phyloP scores from a whole-genome alignment of 2,888 invertebrate species.

The Carpatolechia fugitivella region DNA sequence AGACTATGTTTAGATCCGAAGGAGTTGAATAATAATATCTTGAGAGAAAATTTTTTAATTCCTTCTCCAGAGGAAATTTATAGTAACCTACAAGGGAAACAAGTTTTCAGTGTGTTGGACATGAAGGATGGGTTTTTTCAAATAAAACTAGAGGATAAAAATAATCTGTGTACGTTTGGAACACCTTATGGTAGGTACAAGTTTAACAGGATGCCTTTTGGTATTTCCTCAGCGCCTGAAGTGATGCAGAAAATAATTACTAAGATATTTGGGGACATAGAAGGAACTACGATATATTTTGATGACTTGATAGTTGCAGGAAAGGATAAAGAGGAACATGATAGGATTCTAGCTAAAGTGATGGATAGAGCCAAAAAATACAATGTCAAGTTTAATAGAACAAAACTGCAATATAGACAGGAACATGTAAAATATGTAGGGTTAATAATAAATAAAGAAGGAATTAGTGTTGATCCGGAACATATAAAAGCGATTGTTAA shows the following conservation, averaged over 20 bases:
- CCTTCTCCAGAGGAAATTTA: background rate
- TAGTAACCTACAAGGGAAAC: background rate
- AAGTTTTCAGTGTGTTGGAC: background rate
- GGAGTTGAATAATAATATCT: background rate
- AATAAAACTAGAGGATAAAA: too few relatives aligned
- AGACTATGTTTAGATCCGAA: background rate
- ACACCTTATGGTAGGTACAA: constrained; percentile 5
- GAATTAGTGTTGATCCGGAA: background rate
- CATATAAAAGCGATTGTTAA: background rate
- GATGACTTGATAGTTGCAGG: constrained; percentile 3
- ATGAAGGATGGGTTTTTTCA: background rate
- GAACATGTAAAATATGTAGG: constrained; percentile 34
- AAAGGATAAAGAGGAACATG: background rate
- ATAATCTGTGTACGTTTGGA: background rate
- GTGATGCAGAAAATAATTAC: constrained; percentile 9
- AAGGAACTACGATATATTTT: background rate
- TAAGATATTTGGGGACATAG: background rate
- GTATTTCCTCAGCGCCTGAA: constrained; percentile 18
- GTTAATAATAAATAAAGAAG: constrained; percentile 20
- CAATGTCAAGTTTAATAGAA: constrained; percentile 36
- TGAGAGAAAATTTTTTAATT: background rate
- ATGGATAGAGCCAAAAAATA: constrained; percentile 24
- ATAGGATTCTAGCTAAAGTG: background rate
- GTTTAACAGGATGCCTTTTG: constrained; percentile 13
- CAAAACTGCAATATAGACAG: constrained; percentile 32